Conservation (phyloP, 1,140 invertebrate species). For the Eriosoma lanigerum region DNA sequence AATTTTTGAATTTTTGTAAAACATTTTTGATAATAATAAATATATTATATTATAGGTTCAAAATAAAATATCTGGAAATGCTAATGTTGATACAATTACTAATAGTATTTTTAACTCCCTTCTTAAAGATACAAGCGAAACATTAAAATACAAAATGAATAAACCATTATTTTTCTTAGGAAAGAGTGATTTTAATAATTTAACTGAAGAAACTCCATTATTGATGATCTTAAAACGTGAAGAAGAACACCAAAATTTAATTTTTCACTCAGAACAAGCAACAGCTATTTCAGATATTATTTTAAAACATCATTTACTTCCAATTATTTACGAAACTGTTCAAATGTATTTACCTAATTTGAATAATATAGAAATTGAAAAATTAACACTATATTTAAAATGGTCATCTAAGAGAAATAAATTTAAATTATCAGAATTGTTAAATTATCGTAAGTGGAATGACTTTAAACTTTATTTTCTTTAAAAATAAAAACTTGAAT, state of each 20-base stretch:
- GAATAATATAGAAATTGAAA: constrained; percentile 24
- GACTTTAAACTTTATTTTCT: background rate
- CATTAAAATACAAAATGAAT: background rate
- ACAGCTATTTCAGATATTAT: constrained; percentile 13
- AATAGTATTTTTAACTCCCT: constrained; percentile 22
- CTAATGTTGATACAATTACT: constrained; percentile 7
- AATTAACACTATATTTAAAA: constrained; percentile 12
- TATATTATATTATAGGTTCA: constrained; percentile 30
- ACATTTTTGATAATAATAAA: background rate
- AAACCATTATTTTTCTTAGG: background rate
- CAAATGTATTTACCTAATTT: constrained; percentile 24
- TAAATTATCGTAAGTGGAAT: constrained; percentile 31
- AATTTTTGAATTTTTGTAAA: too few species aligned
- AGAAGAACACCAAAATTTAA: constrained; percentile 1
- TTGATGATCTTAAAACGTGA: constrained; percentile 30
- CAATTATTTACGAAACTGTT: background rate
- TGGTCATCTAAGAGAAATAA: constrained; percentile 29
- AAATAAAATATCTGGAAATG: background rate
- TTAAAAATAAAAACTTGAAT: background rate
- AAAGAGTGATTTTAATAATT: constrained; percentile 4
- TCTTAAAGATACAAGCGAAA: constrained; percentile 4
- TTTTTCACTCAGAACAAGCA: background rate
- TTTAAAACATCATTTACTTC: constrained; percentile 26
- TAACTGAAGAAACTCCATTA: constrained; percentile 40
- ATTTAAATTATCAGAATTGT: constrained; percentile 6